Evolutionary conservation across 2,888 invertebrate species (phyloP).

Genomic region (Phyto melanocephala): DNA sequence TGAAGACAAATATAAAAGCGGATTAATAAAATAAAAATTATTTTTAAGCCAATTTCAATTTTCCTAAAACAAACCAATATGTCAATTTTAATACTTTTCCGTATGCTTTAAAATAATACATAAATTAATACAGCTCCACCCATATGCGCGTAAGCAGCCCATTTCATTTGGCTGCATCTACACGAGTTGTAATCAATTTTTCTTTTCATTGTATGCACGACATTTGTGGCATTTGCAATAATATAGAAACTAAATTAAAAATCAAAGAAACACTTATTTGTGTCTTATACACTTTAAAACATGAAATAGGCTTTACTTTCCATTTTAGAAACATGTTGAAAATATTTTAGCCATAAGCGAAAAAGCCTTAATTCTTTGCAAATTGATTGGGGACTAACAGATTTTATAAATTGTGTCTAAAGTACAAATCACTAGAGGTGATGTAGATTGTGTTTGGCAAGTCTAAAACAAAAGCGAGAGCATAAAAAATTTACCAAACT

Average conservation of each 20-base stretch:
- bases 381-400: background rate
- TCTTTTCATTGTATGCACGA: background rate
- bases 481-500: background rate
- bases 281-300: slow-evolving; percentile 13
- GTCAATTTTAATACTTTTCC: slow-evolving; percentile 28
- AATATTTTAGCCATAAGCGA: slow-evolving; percentile 22
- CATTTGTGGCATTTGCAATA: background rate
- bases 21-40: no score
- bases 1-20: no score
- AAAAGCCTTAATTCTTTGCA: background rate
- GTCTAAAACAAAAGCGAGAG: background rate
- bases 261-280: background rate
- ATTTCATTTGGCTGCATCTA: no score
- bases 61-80: background rate
- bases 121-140: slow-evolving; percentile 34
- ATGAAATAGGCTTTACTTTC: slow-evolving; percentile 13
- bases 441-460: background rate
- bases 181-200: background rate
- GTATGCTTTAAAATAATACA: slow-evolving; percentile 11
- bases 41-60: background rate
- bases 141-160: slow-evolving; percentile 5
- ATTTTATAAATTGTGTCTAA: background rate
- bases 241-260: background rate
- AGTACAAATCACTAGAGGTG: background rate
- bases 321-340: slow-evolving; percentile 31